phyloP scores from a whole-genome alignment of 2,888 invertebrate species.

The Blomia tropicalis region DNA sequence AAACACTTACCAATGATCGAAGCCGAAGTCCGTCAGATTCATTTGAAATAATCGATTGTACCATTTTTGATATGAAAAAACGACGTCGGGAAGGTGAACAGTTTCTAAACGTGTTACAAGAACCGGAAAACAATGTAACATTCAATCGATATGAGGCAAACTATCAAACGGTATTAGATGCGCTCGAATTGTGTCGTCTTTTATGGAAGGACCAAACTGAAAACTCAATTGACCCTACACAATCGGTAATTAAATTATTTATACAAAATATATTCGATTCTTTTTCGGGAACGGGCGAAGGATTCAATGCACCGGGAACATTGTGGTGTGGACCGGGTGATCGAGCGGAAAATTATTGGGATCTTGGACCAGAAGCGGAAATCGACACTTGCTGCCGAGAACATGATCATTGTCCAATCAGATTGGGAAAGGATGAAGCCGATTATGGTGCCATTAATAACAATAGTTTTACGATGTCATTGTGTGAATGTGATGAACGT shows the following conservation, averaged over 20 bases:
- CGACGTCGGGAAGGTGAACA: not conserved
- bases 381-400: conserved; percentile 1
- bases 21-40: not conserved
- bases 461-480: not conserved
- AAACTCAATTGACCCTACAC: not conserved
- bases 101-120: not conserved
- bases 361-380: not conserved
- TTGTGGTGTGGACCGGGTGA: conserved; percentile 4
- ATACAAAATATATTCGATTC: not conserved
- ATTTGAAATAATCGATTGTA: not conserved
- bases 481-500: not conserved
- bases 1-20: not conserved
- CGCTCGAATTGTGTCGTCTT: not conserved
- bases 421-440: not conserved
- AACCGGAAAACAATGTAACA: not conserved
- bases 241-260: not conserved
- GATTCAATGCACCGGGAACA: not conserved
- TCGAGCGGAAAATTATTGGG: not conserved
- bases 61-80: not conserved
- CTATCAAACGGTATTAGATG: not conserved
- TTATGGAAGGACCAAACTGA: not conserved
- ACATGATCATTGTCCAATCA: conserved; percentile 10
- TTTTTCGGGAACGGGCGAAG: not conserved
- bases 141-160: not conserved
- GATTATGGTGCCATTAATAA: not conserved